Conservation (phyloP, 2,888 invertebrate genomes). For the Acrobeloides nanus region DNA sequence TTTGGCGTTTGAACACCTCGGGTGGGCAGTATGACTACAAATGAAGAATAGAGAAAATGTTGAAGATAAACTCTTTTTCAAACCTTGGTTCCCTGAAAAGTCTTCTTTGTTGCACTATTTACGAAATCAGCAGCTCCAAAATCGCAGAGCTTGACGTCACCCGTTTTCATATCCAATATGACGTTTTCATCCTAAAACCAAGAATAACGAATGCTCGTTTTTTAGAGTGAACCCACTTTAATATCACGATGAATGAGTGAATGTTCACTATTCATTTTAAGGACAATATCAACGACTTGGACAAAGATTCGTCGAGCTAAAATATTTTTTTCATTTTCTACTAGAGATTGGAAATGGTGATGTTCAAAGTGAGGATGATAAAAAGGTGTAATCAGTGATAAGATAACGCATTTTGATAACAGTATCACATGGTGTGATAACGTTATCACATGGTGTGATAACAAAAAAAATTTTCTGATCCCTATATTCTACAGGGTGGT, state of each 20-base stretch:
- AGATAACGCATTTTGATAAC: no score
- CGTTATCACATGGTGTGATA: no score
- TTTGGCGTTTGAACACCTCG: constrained; percentile 44
- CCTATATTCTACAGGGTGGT: no score
- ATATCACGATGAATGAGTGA: constrained; percentile 46
- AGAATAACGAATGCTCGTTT: not conserved
- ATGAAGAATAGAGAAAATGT: constrained; percentile 14
- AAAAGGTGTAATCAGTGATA: no score
- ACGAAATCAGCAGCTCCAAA: constrained; percentile 45
- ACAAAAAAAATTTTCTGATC: no score
- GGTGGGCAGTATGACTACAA: constrained; percentile 39
- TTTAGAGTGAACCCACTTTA: constrained; percentile 23
- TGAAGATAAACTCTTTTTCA: not conserved
- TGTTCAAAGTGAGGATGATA: no score
- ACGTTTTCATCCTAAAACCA: constrained; percentile 41
- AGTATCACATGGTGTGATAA: no score
- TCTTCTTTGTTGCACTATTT: constrained; percentile 39
- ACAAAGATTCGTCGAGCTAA: constrained; percentile 38
- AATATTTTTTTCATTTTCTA: no score
- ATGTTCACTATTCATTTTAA: constrained; percentile 38
- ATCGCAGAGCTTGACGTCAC: constrained; percentile 43
- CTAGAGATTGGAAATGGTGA: no score
- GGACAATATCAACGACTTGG: constrained; percentile 43
- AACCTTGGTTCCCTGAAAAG: constrained; percentile 11
- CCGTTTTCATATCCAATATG: constrained; percentile 44